Evolutionary conservation across 2,888 invertebrate genomes (phyloP).

Genomic region (Zygaena filipendulae): DNA sequence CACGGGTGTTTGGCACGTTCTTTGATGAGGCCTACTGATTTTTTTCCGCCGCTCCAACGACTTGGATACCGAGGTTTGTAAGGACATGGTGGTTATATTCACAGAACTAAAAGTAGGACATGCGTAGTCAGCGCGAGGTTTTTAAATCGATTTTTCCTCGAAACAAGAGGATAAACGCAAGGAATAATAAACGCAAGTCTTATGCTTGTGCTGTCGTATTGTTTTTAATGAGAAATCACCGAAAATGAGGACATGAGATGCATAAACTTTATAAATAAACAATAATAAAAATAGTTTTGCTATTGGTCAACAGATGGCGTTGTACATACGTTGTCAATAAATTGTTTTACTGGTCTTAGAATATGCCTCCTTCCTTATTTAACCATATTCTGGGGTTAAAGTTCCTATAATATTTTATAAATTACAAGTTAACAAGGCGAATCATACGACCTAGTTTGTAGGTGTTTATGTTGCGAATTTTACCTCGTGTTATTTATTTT

Average conservation of each 20-base stretch:
- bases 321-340: too few relatives aligned
- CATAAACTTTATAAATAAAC: constrained; percentile 29
- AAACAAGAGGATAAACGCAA: constrained; percentile 27
- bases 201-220: too few relatives aligned
- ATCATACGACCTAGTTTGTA: too few relatives aligned
- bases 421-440: too few relatives aligned
- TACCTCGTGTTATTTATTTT: too few relatives aligned
- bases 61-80: constrained; percentile 36
- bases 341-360: too few relatives aligned
- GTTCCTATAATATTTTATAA: too few relatives aligned
- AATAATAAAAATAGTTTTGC: constrained; percentile 28
- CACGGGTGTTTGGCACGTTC: constrained; percentile 57
- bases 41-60: constrained; percentile 42
- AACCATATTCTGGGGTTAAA: too few relatives aligned
- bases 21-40: constrained; percentile 40
- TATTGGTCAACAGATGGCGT: constrained; percentile 53
- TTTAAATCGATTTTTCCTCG: constrained; percentile 39
- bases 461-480: too few relatives aligned
- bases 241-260: constrained; percentile 41
- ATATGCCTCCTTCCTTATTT: too few relatives aligned
- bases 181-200: not conserved
- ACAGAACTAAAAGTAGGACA: constrained; percentile 50
- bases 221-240: constrained; percentile 32
- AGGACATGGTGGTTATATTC: constrained; percentile 45
- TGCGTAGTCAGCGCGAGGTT: constrained; percentile 31